A percentile compares a stretch with the other conserved stretches of the same genome.
These are phyloP conservation scores for Loris lydekkerianus DNA, from an alignment of 2,797 vertebrate species.

Conservation along the genomic window DNA sequence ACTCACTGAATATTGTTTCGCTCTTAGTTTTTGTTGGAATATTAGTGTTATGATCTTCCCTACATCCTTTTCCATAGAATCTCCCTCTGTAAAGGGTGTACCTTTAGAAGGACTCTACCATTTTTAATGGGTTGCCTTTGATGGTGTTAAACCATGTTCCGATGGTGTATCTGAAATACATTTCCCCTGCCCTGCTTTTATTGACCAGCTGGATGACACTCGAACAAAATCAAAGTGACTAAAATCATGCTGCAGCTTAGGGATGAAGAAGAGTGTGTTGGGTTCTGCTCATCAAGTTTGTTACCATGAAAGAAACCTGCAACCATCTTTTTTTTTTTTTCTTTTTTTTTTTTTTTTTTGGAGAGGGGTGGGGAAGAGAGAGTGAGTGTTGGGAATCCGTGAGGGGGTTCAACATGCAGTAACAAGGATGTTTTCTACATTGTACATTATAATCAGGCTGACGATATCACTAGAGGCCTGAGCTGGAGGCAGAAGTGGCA, in stretches of 20 bases:
- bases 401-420: conserved; percentile 94
- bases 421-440: conserved; percentile 94
- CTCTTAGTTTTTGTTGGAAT: conserved; percentile 85
- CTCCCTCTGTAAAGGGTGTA: conserved; percentile 70
- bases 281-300: conserved; percentile 88
- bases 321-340: conserved; percentile 86
- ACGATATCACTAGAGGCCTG: conserved; percentile 92
- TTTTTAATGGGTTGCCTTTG: conserved; percentile 85
- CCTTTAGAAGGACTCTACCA: conserved; percentile 65
- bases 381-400: conserved; percentile 87
- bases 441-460: conserved; percentile 95
- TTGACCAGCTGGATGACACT: conserved; percentile 87
- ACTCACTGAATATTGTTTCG: conserved; percentile 76
- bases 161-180: conserved; percentile 84
- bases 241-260: conserved; percentile 88
- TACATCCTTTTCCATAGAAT: conserved; percentile 82
- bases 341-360: not conserved
- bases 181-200: conserved; percentile 85
- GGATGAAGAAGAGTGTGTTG: conserved; percentile 81
- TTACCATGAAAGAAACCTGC: conserved; percentile 88
- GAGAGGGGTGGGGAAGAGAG: not conserved
- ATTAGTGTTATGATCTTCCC: conserved; percentile 92
- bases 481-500: conserved; percentile 93
- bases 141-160: conserved; percentile 85
- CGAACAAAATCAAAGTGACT: conserved; percentile 87